A percentile compares a stretch with the other conserved stretches of the same genome.
Evolutionary conservation across 2,113 vertebrate species (phyloP).

Genomic region (Lonchura striata): DNA sequence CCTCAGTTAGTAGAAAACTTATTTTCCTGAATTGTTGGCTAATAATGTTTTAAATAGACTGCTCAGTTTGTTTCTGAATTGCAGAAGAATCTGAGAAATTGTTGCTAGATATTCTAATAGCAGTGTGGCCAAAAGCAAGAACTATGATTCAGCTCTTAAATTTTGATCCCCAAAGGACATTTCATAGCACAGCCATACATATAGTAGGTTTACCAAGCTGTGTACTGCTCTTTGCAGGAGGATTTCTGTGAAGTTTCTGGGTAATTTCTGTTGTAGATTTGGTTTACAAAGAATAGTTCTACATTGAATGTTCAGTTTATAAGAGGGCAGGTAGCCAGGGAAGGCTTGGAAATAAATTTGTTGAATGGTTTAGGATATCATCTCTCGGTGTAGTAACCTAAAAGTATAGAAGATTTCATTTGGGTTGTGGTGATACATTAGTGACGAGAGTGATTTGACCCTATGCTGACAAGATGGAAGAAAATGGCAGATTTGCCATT

Average conservation of each 20-base stretch:
- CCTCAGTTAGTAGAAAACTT: not conserved
- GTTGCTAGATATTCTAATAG: not conserved
- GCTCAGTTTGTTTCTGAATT: not conserved
- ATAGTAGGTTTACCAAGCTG: not conserved
- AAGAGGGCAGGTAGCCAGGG: fast-evolving
- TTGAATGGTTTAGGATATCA: not conserved
- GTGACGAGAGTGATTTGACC: not conserved
- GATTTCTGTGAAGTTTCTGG: not conserved
- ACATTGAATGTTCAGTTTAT: not conserved
- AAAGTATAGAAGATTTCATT: not conserved
- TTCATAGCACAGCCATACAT: not conserved
- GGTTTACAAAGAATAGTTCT: not conserved
- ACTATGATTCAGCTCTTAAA: not conserved
- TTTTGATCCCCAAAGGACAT: not conserved
- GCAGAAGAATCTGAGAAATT: not conserved
- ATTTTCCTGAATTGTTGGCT: not conserved
- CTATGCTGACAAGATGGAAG: not conserved
- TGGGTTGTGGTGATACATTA: not conserved
- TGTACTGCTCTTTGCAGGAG: not conserved
- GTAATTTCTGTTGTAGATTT: not conserved
- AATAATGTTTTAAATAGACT: not conserved
- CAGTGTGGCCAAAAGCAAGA: not conserved
- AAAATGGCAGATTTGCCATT: not conserved
- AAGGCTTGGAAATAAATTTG: not conserved
- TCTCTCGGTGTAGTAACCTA: not conserved